Conservation (phyloP, 1,140 invertebrate genomes). For the Thalassaphorura encarpata region DNA sequence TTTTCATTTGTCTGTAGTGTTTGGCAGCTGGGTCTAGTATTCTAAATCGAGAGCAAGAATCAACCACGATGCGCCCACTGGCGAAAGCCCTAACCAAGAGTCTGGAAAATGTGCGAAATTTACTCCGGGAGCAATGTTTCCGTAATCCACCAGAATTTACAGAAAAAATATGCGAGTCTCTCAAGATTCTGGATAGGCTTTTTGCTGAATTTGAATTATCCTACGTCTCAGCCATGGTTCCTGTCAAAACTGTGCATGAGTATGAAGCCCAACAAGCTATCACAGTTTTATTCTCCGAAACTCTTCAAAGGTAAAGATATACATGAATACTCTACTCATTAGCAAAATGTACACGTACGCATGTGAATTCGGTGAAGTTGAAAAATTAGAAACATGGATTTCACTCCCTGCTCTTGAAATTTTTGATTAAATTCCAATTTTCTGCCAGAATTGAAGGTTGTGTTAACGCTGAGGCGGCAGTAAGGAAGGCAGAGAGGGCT, state of each 20-base stretch:
- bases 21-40: conserved; percentile 88
- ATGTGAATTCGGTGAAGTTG: no score
- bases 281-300: conserved; percentile 94
- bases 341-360: no score
- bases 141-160: conserved; percentile 45
- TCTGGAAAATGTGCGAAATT: conserved; percentile 77
- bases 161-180: conserved; percentile 73
- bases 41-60: conserved; percentile 89
- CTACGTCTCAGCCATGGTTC: conserved; percentile 98
- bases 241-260: conserved; percentile 91
- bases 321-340: no score
- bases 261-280: conserved; percentile 95
- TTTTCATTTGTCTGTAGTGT: conserved; percentile 49
- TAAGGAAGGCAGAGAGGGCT: no score
- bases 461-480: no score
- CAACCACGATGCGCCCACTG: conserved; percentile 88
- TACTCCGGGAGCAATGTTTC: conserved; percentile 74
- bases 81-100: conserved; percentile 91
- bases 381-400: no score
- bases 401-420: no score
- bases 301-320: conserved; percentile 59
- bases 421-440: no score
- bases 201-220: conserved; percentile 97
- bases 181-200: conserved; percentile 86
- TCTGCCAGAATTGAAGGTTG: no score